These are phyloP conservation scores for Campylomormyrus numenius DNA, from an alignment of 2,113 vertebrate species.

Conservation along the genomic window DNA sequence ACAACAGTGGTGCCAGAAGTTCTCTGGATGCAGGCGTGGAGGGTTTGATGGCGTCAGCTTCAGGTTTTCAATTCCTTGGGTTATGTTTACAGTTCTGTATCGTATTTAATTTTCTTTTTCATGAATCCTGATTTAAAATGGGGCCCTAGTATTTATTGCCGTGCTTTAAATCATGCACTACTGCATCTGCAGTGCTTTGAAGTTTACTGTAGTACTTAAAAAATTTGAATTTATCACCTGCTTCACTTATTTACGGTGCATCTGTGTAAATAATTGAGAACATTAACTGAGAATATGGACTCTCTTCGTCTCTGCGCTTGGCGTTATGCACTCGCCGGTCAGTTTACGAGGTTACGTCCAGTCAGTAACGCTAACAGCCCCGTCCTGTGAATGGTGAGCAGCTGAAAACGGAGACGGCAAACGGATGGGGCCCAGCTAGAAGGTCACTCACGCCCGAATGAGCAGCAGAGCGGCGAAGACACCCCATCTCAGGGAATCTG, in stretches of 20 bases:
- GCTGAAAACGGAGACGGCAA: neutral
- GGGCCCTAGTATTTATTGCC: neutral
- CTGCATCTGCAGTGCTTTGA: neutral
- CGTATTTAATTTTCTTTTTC: neutral
- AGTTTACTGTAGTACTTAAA: neutral
- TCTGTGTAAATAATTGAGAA: neutral
- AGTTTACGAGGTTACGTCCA: neutral
- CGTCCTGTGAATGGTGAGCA: neutral
- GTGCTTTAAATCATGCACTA: neutral
- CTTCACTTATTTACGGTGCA: neutral
- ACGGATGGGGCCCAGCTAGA: neutral
- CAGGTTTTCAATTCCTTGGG: neutral
- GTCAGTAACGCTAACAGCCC: neutral
- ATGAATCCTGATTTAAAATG: neutral
- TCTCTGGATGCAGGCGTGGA: neutral
- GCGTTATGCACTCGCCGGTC: neutral
- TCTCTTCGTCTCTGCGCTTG: neutral
- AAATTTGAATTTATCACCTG: neutral
- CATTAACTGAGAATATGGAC: neutral
- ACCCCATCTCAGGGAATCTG: neutral
- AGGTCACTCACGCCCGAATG: neutral
- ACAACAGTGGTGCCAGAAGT: neutral
- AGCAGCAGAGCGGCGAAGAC: neutral
- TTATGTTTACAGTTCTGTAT: neutral
- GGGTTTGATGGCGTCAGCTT: neutral